Base-by-base conservation (phyloP, 1,140 invertebrate species). In the Saccostrea cuccullata region DNA sequence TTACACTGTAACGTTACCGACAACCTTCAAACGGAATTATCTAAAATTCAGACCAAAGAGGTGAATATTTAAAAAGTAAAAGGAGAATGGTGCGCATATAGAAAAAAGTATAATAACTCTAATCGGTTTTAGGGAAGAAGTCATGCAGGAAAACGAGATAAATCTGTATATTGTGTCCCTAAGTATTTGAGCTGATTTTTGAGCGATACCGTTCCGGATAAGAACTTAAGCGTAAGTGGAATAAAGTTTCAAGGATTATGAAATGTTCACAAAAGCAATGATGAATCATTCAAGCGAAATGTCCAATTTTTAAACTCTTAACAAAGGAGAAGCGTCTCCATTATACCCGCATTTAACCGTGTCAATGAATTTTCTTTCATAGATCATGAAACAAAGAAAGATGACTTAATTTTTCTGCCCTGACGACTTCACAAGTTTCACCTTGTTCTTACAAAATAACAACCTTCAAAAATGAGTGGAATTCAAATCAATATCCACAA, bases 31-130 rank as follows among this genome's bases (percentile, higher is more conserved):
- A 36, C 23, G 26, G 70, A 77, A 77, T 77, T 77, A 77, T 77
- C 70, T 36, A 30, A 77, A 77, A 77, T 77, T 77, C 70, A 23
- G 26, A 77, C 70, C 70, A 77, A 77, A 77, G 70, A 77, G 26
- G 70, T 77, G 70, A 77, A 77, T 77, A 77, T 77, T 77, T 77
- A 77, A 77, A 77, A 77, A 77, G 70, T 77, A 30, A 77, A 77
- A 77, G 70, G 70, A 77, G 70, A 77, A 77, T 77, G 12, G 70
- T 77, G 70, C 70, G 70, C 26, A 11, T 12, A 30, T 26, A 36
- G 70, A 77, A 77, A 26, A 77, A 67, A 36, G 4, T 30, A 11
- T 77, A 77, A 77, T 77, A 77, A 36, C 26, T 77, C 30, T 77
- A 77, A 77, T 77, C 70, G 70, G 70, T 77, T 77, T 77, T 77